Base-by-base conservation (phyloP, 2,797 vertebrate species). In the Enteromius argenteus region DNA sequence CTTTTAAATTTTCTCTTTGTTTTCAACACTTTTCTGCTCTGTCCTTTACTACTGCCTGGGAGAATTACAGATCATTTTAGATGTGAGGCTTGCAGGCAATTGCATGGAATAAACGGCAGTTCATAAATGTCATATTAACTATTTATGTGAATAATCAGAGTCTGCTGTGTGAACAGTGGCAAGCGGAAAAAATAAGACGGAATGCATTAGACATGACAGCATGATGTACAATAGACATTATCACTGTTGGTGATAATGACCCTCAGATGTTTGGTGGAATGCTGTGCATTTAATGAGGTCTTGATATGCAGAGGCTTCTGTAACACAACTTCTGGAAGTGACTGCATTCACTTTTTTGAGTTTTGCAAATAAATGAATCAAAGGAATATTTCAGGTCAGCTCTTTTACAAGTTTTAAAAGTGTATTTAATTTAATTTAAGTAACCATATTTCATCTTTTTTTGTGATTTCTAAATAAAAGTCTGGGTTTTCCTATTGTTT, bases 71-170 rank as follows among this genome's bases (percentile, higher is more conserved):
- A 64, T 81, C 0, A 39, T 58, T 81, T 44, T 76, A 80, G 78
- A 87, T 84, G 19, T 49, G 88, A 88, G 30, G 87, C 85, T 86
- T 79, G 79, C 75, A 90, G 85, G 84, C 81, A 89, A 87, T 85
- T 85, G 82, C 83, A 81, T 60, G 53, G 90, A 89, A 89, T 84
- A 69, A 75, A 88, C 82, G 80, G 80, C 74, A 23, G 76, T 86
- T 90, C 88, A 87, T 90, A 91, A 86, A 88, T 27, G 66, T 85
- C 89, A 87, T 88, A 90, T 93, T 87, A 91, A 91, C 80, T 90
- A 91, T 93, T 93, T 84, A 90, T 92, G 81, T 87, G 89, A 91
- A 88, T 85, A 91, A 76, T 82, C 84, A 80, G 81, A 86, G 56
- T 4, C 8, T 68, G 74, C 88, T 77, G 87, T 85, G 82, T 84